A percentile compares a stretch with the other conserved stretches of the same genome.
These are phyloP conservation scores for Ormyrus pomaceus DNA, from an alignment of 2,888 invertebrate species.

Conservation along the genomic window DNA sequence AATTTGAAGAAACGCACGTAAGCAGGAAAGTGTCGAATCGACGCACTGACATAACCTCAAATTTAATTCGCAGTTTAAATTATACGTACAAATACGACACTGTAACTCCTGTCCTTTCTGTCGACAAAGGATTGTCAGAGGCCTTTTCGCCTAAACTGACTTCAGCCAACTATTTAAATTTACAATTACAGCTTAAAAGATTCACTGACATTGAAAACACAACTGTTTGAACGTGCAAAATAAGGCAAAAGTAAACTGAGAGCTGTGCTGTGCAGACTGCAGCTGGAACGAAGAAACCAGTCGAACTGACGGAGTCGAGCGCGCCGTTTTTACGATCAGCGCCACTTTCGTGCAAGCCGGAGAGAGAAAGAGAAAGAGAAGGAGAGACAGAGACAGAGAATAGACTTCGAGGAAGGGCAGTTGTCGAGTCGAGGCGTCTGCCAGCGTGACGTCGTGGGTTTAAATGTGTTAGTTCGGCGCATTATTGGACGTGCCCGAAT, in stretches of 20 bases:
- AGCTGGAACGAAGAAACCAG: slow-evolving; percentile 42
- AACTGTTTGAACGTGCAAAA: no score
- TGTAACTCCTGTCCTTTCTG: no score
- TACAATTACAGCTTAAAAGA: no score
- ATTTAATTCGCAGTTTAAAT: not conserved
- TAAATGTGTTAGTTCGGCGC: not conserved
- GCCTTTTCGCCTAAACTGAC: no score
- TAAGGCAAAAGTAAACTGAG: no score
- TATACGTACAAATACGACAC: no score
- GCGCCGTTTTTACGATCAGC: slow-evolving; percentile 53
- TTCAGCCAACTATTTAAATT: no score
- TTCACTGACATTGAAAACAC: no score
- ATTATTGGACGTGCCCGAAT: slow-evolving; percentile 8
- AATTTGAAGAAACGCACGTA: not conserved
- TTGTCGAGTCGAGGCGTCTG: slow-evolving; percentile 38
- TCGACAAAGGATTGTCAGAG: no score
- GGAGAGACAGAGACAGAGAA: slow-evolving; percentile 15
- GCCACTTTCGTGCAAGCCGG: slow-evolving; percentile 24
- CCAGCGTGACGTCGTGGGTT: not conserved
- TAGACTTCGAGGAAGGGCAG: slow-evolving; percentile 42
- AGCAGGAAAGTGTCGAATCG: slow-evolving; percentile 9
- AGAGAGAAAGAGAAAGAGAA: slow-evolving; percentile 22
- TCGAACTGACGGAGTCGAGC: slow-evolving; percentile 47
- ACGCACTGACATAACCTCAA: slow-evolving; percentile 30
- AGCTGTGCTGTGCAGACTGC: slow-evolving; percentile 4